Percentiles rank a stretch among this genome's conserved stretches.
These are phyloP conservation scores for Lasioglossum morio DNA, from an alignment of 2,888 invertebrate species.

Conservation along the genomic window DNA sequence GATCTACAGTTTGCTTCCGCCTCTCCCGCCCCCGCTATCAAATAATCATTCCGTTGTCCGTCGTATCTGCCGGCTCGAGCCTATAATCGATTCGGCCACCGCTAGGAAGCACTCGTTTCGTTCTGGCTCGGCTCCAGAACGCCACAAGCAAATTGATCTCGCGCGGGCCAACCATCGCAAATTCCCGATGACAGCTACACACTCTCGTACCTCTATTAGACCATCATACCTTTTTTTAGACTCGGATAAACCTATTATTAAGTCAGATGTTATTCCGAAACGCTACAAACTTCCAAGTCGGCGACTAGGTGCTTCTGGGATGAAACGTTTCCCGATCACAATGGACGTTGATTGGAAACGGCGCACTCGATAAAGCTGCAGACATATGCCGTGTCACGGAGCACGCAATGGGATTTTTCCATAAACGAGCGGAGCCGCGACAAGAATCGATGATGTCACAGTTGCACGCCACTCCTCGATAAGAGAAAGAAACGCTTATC, in stretches of 20 bases:
- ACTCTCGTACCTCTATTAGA: background rate
- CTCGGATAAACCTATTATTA: background rate
- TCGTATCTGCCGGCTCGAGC: background rate
- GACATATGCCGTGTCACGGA: background rate
- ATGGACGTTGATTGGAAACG: background rate
- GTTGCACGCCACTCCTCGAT: background rate
- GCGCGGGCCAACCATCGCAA: background rate
- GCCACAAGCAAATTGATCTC: background rate
- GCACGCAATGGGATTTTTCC: background rate
- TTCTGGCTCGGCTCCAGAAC: background rate
- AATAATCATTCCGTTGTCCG: background rate
- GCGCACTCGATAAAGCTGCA: background rate
- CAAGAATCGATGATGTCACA: background rate
- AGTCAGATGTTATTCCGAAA: background rate
- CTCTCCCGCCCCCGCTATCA: background rate
- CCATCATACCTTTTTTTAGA: background rate
- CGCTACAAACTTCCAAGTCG: background rate
- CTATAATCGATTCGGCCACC: background rate
- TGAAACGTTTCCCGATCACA: background rate
- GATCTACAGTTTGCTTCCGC: background rate
- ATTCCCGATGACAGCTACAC: background rate
- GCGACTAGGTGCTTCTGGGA: background rate
- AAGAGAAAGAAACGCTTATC: background rate
- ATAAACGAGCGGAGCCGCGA: background rate
- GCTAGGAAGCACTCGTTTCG: background rate